Conservation (phyloP, 2,888 invertebrate genomes). For the Melanophora roralis region DNA sequence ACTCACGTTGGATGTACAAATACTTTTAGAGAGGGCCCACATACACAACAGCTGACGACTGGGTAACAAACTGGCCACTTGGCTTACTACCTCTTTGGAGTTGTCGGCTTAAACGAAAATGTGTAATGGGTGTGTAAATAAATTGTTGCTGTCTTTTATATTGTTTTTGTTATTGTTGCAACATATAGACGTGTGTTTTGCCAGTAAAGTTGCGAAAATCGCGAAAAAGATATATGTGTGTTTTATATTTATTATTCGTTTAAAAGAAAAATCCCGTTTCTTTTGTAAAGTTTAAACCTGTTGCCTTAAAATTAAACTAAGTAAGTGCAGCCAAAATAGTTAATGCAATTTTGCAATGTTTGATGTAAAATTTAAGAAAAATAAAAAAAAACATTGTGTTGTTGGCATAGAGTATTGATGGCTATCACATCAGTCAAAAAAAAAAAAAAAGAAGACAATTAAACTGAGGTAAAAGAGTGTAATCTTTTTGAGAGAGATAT, state of each 20-base stretch:
- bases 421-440: constrained; percentile 17
- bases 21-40: constrained; percentile 11
- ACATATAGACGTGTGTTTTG: neutral
- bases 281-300: constrained; percentile 46
- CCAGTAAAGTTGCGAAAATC: constrained; percentile 50
- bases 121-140: constrained; percentile 48
- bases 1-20: constrained; percentile 14
- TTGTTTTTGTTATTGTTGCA: too few relatives aligned
- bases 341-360: constrained; percentile 33
- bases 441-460: neutral
- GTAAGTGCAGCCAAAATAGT: constrained; percentile 25
- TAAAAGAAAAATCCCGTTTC: constrained; percentile 56
- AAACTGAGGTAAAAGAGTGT: constrained; percentile 25
- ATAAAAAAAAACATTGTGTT: constrained; percentile 4
- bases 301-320: constrained; percentile 34
- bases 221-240: neutral
- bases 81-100: neutral
- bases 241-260: too few relatives aligned
- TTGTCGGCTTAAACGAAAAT: constrained; percentile 4
- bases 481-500: constrained; percentile 10
- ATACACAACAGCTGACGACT: neutral
- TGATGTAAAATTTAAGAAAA: neutral
- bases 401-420: constrained; percentile 52
- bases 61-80: neutral
- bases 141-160: neutral